Conservation (phyloP, 2,797 vertebrate genomes). For the Danio choprae region DNA sequence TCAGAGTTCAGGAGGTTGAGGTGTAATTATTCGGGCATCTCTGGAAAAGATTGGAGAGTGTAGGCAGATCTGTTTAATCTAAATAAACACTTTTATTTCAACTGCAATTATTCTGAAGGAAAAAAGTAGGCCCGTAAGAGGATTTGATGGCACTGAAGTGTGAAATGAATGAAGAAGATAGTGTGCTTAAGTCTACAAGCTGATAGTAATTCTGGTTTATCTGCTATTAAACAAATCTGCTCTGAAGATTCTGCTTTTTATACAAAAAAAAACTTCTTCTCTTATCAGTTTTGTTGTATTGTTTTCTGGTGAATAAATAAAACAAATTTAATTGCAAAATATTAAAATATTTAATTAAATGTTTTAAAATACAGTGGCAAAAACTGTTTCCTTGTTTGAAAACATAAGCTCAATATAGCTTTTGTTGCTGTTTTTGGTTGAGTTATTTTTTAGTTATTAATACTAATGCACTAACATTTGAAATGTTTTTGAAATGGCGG, state of each 20-base stretch:
- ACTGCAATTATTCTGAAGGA: neutral
- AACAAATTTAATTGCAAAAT: neutral
- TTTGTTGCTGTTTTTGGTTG: too few species aligned
- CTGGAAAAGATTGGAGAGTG: conserved; percentile 61
- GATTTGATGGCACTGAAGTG: conserved; percentile 11
- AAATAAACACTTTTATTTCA: neutral
- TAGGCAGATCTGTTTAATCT: conserved; percentile 1
- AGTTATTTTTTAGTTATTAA: too few species aligned
- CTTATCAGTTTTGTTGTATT: neutral
- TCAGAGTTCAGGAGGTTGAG: conserved; percentile 76
- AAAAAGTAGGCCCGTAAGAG: neutral
- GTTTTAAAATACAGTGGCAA: too few species aligned
- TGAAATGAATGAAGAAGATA: conserved; percentile 10
- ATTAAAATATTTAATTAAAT: too few species aligned
- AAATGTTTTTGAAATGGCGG: too few species aligned
- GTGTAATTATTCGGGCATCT: conserved; percentile 78
- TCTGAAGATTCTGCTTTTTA: too few species aligned
- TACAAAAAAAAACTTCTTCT: neutral
- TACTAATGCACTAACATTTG: too few species aligned
- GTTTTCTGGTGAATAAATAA: neutral
- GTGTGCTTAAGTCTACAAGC: neutral
- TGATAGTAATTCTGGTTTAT: conserved; percentile 6
- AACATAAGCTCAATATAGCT: too few species aligned
- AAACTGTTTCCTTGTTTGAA: too few species aligned
- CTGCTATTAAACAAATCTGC: neutral